phyloP scores from a whole-genome alignment of 2,797 vertebrate genomes.

The Ctenochaetus hawaiiensis region DNA sequence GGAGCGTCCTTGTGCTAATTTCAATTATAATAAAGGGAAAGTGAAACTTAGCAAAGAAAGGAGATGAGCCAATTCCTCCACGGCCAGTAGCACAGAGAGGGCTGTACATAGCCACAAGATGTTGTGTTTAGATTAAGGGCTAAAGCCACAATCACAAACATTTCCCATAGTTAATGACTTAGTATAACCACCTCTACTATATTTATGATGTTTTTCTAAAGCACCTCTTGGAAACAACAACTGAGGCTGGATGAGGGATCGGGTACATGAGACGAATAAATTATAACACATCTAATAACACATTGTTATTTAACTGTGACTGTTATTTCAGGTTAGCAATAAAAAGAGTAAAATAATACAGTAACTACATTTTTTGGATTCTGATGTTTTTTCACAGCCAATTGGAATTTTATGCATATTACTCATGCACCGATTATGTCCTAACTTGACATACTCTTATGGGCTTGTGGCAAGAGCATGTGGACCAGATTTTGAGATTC shows the following conservation, averaged over 20 bases:
- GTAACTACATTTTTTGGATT: slow-evolving; percentile 1
- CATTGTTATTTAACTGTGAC: not conserved
- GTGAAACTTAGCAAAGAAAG: not conserved
- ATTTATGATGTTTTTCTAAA: slow-evolving; percentile 25
- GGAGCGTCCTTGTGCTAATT: slow-evolving; percentile 9
- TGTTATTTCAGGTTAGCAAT: slow-evolving; percentile 5
- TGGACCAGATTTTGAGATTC: slow-evolving; percentile 18
- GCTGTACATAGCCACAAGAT: slow-evolving; percentile 37
- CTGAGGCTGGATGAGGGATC: not conserved
- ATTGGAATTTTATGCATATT: slow-evolving; percentile 2
- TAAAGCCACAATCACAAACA: slow-evolving; percentile 45
- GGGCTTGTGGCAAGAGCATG: not conserved
- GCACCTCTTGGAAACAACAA: slow-evolving; percentile 3
- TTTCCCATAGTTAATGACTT: slow-evolving; percentile 19
- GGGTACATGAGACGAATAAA: slow-evolving; percentile 1
- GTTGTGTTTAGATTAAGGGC: slow-evolving; percentile 47
- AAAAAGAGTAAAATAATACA: not conserved
- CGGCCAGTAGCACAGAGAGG: slow-evolving; percentile 6
- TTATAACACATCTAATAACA: slow-evolving; percentile 5
- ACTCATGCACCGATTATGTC: slow-evolving; percentile 7
- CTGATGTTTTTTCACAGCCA: slow-evolving; percentile 9
- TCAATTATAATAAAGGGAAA: not conserved
- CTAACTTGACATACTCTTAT: not conserved
- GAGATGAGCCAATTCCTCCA: slow-evolving; percentile 2
- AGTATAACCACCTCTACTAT: slow-evolving; percentile 16